phyloP scores from a whole-genome alignment of 2,888 invertebrate genomes.

The Aradus depressus region DNA sequence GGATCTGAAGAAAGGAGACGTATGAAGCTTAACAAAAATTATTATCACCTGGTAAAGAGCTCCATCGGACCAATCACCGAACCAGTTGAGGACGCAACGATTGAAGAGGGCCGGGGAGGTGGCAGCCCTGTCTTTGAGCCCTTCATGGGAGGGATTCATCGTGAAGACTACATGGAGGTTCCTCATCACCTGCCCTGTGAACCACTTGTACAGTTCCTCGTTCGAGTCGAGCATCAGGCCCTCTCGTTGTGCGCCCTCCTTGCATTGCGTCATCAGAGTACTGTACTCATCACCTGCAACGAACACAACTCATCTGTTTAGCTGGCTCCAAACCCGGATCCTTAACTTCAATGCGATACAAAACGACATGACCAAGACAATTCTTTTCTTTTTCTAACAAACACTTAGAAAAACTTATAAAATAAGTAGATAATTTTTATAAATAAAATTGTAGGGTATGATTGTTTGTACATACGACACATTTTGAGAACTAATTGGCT shows the following conservation, averaged over 20 bases:
- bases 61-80: constrained; percentile 98
- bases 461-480: no score
- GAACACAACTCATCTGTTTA: no score
- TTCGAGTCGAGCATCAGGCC: constrained; percentile 96
- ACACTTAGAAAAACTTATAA: no score
- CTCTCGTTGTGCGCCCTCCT: constrained; percentile 95
- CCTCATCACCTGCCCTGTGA: constrained; percentile 97
- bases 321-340: no score
- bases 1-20: no score
- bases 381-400: no score
- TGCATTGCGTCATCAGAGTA: constrained; percentile 98
- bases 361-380: no score
- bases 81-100: constrained; percentile 66
- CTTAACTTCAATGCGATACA: no score
- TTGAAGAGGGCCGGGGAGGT: constrained; percentile 99
- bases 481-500: no score
- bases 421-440: no score
- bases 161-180: constrained; percentile 99
- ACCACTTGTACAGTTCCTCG: constrained; percentile 99
- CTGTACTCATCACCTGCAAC: constrained; percentile 86
- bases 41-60: constrained; percentile 68
- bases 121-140: constrained; percentile 93
- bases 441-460: no score
- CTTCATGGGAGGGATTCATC: constrained; percentile 99
- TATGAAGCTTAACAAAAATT: not conserved